phyloP scores from a whole-genome alignment of 2,113 vertebrate genomes.

The Cromileptes altivelis region DNA sequence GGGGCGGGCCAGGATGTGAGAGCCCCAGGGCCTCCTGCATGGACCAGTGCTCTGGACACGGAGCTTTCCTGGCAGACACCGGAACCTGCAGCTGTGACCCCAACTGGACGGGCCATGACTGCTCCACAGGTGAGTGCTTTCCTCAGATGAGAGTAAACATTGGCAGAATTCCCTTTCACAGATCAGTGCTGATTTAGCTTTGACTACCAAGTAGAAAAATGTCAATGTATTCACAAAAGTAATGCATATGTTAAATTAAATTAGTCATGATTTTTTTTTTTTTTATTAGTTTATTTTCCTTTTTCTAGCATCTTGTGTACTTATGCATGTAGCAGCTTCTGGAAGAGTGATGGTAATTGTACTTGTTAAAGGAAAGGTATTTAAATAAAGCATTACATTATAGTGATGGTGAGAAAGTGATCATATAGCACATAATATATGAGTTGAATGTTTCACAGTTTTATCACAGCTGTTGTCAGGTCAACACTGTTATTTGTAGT shows the following conservation, averaged over 20 bases:
- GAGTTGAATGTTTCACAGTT: neutral
- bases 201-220: slow-evolving; percentile 12
- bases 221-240: neutral
- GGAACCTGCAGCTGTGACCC: slow-evolving; percentile 96
- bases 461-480: neutral
- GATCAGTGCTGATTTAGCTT: slow-evolving; percentile 6
- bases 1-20: slow-evolving; percentile 96
- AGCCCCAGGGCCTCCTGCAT: slow-evolving; percentile 93
- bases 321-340: neutral
- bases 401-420: neutral
- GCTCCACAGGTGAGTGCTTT: slow-evolving; percentile 90
- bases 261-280: neutral
- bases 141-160: slow-evolving; percentile 40
- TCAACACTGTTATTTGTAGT: neutral
- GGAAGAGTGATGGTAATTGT: neutral
- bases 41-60: slow-evolving; percentile 97
- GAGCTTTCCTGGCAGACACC: slow-evolving; percentile 91
- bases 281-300: neutral
- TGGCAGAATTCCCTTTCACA: slow-evolving; percentile 24
- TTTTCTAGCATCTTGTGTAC: neutral
- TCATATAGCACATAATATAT: neutral
- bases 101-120: slow-evolving; percentile 96
- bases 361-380: neutral
- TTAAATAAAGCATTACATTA: neutral
- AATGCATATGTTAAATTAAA: neutral